phyloP scores from a whole-genome alignment of 1,140 invertebrate genomes.

The Zaprionus taronus region DNA sequence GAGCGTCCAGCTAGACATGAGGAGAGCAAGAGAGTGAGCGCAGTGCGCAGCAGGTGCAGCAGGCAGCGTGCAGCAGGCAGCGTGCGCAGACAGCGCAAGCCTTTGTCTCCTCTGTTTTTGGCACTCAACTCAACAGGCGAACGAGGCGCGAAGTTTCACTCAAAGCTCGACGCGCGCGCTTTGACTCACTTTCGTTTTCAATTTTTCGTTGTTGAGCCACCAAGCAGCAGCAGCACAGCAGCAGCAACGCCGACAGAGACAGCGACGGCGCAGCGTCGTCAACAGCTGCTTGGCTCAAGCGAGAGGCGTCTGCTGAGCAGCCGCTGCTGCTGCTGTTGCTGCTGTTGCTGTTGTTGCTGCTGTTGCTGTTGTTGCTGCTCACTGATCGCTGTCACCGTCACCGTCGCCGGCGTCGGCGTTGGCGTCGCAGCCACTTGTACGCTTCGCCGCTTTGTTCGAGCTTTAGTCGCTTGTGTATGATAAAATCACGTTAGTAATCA shows the following conservation, averaged over 20 bases:
- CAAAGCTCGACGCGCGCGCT: conserved; percentile 33
- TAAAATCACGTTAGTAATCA: conserved; percentile 85
- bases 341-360: neutral
- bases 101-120: conserved; percentile 3
- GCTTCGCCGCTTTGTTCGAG: conserved; percentile 76
- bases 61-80: conserved; percentile 4
- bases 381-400: conserved; percentile 19
- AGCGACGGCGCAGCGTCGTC: conserved; percentile 43
- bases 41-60: conserved; percentile 27
- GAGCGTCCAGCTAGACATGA: neutral
- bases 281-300: conserved; percentile 28
- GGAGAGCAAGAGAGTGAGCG: conserved; percentile 6
- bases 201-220: conserved; percentile 33
- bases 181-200: conserved; percentile 44
- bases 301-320: conserved; percentile 1
- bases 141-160: conserved; percentile 25
- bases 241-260: neutral
- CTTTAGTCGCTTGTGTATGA: conserved; percentile 84
- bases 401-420: conserved; percentile 33
- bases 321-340: neutral
- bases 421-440: conserved; percentile 49
- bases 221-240: neutral
- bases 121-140: conserved; percentile 4
- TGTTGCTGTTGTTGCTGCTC: conserved; percentile 20
- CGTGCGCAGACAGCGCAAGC: neutral